Evolutionary conservation across 2,888 invertebrate genomes (phyloP).

Genomic region (Aelia acuminata): DNA sequence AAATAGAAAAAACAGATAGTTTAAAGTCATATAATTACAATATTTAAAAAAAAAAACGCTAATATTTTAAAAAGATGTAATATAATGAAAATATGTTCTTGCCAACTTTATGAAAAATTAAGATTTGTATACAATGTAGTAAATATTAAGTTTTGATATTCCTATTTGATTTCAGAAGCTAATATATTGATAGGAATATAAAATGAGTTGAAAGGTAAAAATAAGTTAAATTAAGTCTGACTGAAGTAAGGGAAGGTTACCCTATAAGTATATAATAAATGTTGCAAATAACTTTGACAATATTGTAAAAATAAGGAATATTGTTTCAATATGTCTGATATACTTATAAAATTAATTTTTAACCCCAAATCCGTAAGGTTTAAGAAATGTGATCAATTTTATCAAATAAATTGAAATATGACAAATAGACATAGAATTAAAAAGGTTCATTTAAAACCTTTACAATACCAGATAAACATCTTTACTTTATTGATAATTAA

Average conservation of each 20-base stretch:
- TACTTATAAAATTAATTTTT: not conserved
- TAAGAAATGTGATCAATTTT: not conserved
- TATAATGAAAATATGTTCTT: not conserved
- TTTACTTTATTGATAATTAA: not conserved
- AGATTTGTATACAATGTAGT: not conserved
- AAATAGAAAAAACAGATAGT: not conserved
- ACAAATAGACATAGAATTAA: not conserved
- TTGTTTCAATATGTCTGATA: not conserved
- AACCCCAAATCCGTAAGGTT: not conserved
- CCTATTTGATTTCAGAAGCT: not conserved
- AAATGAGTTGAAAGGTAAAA: not conserved
- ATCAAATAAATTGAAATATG: not conserved
- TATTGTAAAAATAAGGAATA: not conserved
- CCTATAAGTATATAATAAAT: constrained; percentile 22
- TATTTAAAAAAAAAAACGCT: not conserved
- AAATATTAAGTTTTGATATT: not conserved
- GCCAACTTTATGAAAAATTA: not conserved
- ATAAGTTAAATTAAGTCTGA: constrained; percentile 1
- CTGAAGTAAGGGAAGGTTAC: constrained; percentile 17
- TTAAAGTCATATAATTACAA: not conserved
- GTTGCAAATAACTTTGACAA: not conserved
- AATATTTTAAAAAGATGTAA: not conserved
- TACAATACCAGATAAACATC: not conserved
- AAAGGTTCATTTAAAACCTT: not conserved
- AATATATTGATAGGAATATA: not conserved